Evolutionary conservation across 2,888 invertebrate species (phyloP), one percentile per base, ranked within the genome.

Genomic region (Epinotia brunnichana): DNA sequence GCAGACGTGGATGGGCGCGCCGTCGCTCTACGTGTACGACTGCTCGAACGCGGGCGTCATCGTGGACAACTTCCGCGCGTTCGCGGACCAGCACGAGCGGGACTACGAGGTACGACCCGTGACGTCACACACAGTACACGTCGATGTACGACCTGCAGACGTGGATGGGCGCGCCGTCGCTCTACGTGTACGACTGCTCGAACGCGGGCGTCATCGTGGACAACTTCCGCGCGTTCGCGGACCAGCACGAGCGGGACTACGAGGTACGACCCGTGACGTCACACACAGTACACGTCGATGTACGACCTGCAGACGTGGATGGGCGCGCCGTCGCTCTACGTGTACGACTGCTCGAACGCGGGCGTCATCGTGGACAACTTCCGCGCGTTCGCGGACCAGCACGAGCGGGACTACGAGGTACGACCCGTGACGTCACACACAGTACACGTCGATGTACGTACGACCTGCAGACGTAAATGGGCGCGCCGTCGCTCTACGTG

Each of bases 281-380:
- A 24, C 15, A 4, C 17, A 59, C 99, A 99, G 93, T 99, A 99
- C 94, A 99, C 99, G 83, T 99, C 99, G 69, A 96, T 99, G 79
- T 99, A 98, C 90, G 99, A 99, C 93, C 94, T 99, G 74, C 99
- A 99, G 94, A 96, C 97, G 60, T 99, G 99, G 99, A 99, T 99
- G 99, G 99, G 99, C 70, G 97, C 98, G 72, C 99, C 99, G 0
- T 99, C 99, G 67, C 98, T 99, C 76, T 99, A 99, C 92, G 99
- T 99, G 24, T 99, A 99, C 90, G 99, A 99, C 91, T 99, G 99
- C 92, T 98, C 99, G 70, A 99, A 98, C 93, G 99, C 99, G 15
- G 99, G 99, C 74, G 97, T 98, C 80, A 98, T 99, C 81, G 96
- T 99, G 60, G 97, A 99, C 78, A 96, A 96, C 73, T 98, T 98